Evolutionary conservation across 2,113 vertebrate genomes (phyloP), one percentile per base, ranked within the genome.

Genomic region (Sylvia atricapilla): DNA sequence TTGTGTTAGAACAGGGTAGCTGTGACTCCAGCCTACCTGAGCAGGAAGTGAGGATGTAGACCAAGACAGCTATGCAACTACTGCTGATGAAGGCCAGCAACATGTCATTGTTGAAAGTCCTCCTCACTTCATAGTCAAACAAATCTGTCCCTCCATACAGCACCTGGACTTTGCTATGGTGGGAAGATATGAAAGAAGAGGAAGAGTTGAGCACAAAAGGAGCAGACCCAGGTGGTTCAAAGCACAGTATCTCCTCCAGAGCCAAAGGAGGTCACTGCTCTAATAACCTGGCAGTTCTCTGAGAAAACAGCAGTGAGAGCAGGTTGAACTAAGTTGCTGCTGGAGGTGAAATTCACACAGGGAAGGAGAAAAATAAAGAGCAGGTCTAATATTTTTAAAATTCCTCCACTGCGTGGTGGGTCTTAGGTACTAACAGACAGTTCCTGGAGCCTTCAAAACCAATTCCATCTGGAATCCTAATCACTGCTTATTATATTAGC

Each of bases 61-160:
- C 99, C 22, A 99, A 97, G 66, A 98, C 95, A 2, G 99, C 98
- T 13, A 99, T 99, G 97, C 99, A 99, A 95, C 98, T 98, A 67
- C 99, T 99, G 53, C 99, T 99, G 96, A 99, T 98, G 95, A 99
- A 98, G 16, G 99, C 99, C 96, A 99, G 97, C 97, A 99, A 96
- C 99, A 99, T 99, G 91, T 99, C 99, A 1, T 98, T 99, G 97
- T 99, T 98, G 98, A 99, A 99, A 46, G 99, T 99, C 90, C 98
- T 98, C 84, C 99, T 98, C 82, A 99, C 99, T 97, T 99, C 99
- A 6, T 99, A 98, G 64, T 99, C 99, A 83, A 99, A 99, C 91
- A 99, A 98, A 97, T 99, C 99, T 0, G 99, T 99, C 4, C 99
- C 99, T 4, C 99, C 99, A 0, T 99, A 99, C 15, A 99, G 97